Percentiles rank a stretch among this genome's conserved stretches.
phyloP scores from a whole-genome alignment of 2,888 invertebrate genomes.

The Tanypteryx hageni region DNA sequence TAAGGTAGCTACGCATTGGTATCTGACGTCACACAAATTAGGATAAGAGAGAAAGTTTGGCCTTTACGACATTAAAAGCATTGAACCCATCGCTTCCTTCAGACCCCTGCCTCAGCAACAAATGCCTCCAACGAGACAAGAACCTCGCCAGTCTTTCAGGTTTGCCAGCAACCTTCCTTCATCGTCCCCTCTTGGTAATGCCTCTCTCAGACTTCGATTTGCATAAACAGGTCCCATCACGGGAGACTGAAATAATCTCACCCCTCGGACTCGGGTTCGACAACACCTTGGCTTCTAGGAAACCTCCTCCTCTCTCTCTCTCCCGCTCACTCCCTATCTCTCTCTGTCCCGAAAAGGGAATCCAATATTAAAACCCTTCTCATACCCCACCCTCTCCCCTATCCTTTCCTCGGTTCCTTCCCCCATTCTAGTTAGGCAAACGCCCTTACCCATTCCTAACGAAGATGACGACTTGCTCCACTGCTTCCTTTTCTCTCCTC shows the following conservation, averaged over 20 bases:
- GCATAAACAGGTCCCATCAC: conserved; percentile 23
- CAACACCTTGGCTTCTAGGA: no score
- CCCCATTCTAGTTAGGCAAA: no score
- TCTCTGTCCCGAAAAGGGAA: background rate
- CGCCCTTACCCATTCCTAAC: no score
- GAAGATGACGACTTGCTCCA: no score
- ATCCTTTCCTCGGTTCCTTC: background rate
- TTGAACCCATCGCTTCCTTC: background rate
- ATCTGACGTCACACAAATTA: background rate
- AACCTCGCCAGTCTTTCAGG: background rate
- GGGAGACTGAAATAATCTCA: background rate
- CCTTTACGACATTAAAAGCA: background rate
- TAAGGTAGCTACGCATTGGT: background rate
- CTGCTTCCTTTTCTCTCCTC: no score
- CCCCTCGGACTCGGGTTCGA: background rate
- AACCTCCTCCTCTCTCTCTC: no score
- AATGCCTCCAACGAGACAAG: background rate
- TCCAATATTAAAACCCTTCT: background rate
- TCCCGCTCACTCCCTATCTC: no score
- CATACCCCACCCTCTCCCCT: background rate
- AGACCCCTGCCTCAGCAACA: background rate
- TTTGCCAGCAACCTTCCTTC: background rate
- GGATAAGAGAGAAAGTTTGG: background rate
- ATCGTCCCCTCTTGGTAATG: background rate
- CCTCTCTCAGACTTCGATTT: background rate